phyloP scores from a whole-genome alignment of 2,888 invertebrate genomes.

The Bombyx huttoni region DNA sequence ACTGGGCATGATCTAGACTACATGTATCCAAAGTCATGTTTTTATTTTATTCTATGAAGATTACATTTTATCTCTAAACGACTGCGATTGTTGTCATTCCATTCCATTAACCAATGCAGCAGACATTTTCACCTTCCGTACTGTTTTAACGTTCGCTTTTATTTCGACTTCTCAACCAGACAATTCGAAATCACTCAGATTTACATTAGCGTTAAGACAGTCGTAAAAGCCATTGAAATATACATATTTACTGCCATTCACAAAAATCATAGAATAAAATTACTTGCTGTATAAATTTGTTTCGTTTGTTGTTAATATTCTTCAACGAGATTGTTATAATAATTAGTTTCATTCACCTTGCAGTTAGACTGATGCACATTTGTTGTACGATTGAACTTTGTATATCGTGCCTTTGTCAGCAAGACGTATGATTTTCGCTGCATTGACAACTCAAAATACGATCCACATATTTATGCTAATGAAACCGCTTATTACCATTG shows the following conservation, averaged over 20 bases:
- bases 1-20: too few relatives aligned
- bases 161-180: constrained; percentile 9
- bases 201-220: constrained; percentile 17
- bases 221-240: constrained; percentile 8
- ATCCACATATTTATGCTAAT: constrained; percentile 17
- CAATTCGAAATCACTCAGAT: constrained; percentile 18
- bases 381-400: constrained; percentile 4
- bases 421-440: constrained; percentile 8
- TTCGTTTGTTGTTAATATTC: background rate
- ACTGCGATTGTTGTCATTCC: background rate
- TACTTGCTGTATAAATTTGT: background rate
- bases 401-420: constrained; percentile 8
- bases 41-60: background rate
- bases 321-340: background rate
- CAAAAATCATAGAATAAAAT: background rate
- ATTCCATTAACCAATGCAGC: background rate
- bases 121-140: background rate
- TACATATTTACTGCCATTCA: constrained; percentile 9
- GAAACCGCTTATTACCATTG: constrained; percentile 10
- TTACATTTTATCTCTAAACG: constrained; percentile 8
- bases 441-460: constrained; percentile 11
- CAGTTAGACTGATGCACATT: background rate
- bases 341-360: background rate
- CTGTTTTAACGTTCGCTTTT: background rate
- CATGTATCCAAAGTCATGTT: background rate